Evolutionary conservation across 2,797 vertebrate species (phyloP), one percentile per base, ranked within the genome.

Genomic region (Hipposideros larvatus): DNA sequence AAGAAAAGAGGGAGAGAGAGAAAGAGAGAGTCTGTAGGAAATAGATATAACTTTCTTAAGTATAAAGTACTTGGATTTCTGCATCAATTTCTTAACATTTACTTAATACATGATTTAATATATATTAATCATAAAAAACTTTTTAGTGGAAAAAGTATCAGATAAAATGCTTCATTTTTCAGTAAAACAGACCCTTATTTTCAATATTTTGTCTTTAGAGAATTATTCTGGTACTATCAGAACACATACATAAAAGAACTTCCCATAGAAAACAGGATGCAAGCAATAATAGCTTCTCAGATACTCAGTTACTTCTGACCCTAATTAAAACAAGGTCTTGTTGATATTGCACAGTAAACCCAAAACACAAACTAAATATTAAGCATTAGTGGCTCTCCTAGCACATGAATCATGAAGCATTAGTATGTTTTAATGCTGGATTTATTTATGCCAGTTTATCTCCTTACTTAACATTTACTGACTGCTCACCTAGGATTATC

Each of bases 51-150:
- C 8, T 77, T 75, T 94, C 41, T 70, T 55, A 87, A 77, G 5
- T 74, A 14, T 11, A 70, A 70, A 59, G 11, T 57, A 31, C 59
- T 87, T 71, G 26, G 16, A 83, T 21, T 41, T 78, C 59, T 74
- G n/a, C 68, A 57, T 77, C 24, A 86, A 80, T 94, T 92, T 77
- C 57, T 77, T 90, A 83, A 28, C 48, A 77, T 70, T 89, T 51
- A 77, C 28, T 84, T 46, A 90, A 77, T 63, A 34, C 55, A 24
- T 87, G 37, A 61, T 61, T 80, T 66, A 85, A 77, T 77, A 95
- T 13, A 78, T 14, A 41, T 83, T 43, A 46, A 63, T 79, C n/a
- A 43, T 82, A 68, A 55, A 22, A 91, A 88, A 68, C 66, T 79
- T 65, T 84, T 85, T 34, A 82, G 24, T 87, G 73, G 79, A 48